These are phyloP conservation scores for Mareca strepera DNA, from an alignment of 2,797 vertebrate genomes.

Conservation along the genomic window DNA sequence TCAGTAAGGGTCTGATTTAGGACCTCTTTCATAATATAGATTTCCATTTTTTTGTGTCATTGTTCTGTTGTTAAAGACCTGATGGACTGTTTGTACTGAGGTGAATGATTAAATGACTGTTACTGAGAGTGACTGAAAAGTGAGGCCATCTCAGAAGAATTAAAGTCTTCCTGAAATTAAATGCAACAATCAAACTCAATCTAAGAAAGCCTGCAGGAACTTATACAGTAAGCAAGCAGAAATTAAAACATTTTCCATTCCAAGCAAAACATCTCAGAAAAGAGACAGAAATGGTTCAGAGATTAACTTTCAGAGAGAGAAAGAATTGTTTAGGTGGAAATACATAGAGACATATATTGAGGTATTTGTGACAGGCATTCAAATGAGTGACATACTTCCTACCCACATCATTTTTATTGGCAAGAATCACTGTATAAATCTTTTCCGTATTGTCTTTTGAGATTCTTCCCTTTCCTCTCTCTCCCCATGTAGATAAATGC, in stretches of 20 bases:
- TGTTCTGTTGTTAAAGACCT: constrained; percentile 77
- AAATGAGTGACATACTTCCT: neutral
- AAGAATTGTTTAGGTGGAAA: neutral
- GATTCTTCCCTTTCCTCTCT: neutral
- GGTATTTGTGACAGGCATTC: neutral
- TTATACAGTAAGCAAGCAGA: neutral
- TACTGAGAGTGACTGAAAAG: constrained; percentile 43
- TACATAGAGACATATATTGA: neutral
- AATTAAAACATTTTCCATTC: neutral
- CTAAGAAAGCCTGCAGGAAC: neutral
- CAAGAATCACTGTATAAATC: neutral
- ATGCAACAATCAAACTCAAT: neutral
- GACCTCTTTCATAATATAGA: constrained; percentile 84
- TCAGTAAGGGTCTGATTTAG: constrained; percentile 84
- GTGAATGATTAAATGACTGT: constrained; percentile 69
- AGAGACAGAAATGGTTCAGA: neutral
- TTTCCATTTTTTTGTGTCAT: constrained; percentile 82
- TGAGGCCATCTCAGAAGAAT: constrained; percentile 47
- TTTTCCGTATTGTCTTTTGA: neutral
- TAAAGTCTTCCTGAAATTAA: constrained; percentile 67
- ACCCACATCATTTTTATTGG: neutral
- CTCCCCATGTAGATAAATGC: neutral
- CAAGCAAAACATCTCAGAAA: neutral
- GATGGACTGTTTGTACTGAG: constrained; percentile 62
- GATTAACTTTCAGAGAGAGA: neutral